These are phyloP conservation scores for Hypolimnas misippus DNA, from an alignment of 2,888 invertebrate genomes.

Conservation along the genomic window DNA sequence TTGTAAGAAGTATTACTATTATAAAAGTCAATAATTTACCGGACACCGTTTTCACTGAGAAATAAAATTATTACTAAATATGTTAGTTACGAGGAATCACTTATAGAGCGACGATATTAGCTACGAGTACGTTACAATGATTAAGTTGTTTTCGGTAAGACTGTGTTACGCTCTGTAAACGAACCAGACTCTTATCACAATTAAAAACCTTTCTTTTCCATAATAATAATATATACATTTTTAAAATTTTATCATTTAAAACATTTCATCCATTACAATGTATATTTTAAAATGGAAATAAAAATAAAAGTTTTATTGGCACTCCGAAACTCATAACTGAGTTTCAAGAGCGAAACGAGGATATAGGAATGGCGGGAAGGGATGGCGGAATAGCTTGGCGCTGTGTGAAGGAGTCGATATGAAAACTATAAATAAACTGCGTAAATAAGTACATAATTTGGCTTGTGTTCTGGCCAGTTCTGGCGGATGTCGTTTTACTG, in stretches of 20 bases:
- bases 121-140: too few species aligned
- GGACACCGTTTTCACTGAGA: too few species aligned
- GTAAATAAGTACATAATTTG: constrained; percentile 81
- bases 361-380: constrained; percentile 44
- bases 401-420: constrained; percentile 69
- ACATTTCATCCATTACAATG: constrained; percentile 8
- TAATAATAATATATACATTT: too few species aligned
- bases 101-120: too few species aligned
- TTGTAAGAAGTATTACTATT: too few species aligned
- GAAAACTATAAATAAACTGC: constrained; percentile 71
- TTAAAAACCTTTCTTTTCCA: too few species aligned
- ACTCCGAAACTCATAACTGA: constrained; percentile 38
- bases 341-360: constrained; percentile 59
- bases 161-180: too few species aligned
- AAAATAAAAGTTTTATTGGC: constrained; percentile 26
- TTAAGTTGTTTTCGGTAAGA: too few species aligned
- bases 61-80: too few species aligned
- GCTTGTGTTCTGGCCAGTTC: constrained; percentile 69
- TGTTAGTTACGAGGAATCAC: too few species aligned
- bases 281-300: constrained; percentile 10
- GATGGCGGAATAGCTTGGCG: constrained; percentile 63
- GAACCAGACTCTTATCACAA: too few species aligned
- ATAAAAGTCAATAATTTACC: too few species aligned
- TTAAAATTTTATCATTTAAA: background rate
- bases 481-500: constrained; percentile 48